phyloP scores from a whole-genome alignment of 2,113 vertebrate species.

The human (Homo sapiens) region GRCh38 chr12:10058001-10058500 shows the following conservation, averaged over 20 bases:
- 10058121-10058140: not conserved
- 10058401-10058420: too few relatives aligned
- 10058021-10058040: not conserved
- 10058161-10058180: not conserved
- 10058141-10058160: not conserved
- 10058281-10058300: not conserved
- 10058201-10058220: not conserved
- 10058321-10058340: not conserved
- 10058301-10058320: not conserved
- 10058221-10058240: not conserved
- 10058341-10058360: not conserved
- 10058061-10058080: not conserved
- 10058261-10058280: not conserved
- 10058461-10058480: not conserved
- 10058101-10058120: not conserved
- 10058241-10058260: not conserved
- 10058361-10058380: not conserved
- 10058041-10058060: not conserved
- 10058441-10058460: not conserved
- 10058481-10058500: not conserved
- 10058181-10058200: not conserved
- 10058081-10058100: not conserved
- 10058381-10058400: not conserved
- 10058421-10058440: too few relatives aligned
- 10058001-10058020: not conserved